Conservation (phyloP, 2,888 invertebrate genomes). For the Cyaniris semiargus region DNA sequence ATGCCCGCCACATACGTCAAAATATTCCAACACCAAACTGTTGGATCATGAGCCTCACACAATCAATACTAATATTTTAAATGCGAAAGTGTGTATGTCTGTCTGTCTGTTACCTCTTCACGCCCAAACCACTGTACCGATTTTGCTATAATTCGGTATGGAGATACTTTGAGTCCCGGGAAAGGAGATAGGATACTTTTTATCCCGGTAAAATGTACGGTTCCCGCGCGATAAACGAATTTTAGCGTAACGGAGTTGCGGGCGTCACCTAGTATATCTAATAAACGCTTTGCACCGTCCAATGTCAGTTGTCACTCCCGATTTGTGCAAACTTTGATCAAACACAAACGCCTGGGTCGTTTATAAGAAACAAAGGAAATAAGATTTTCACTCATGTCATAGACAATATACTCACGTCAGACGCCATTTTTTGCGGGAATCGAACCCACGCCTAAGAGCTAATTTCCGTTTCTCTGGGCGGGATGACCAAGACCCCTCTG, state of each 20-base stretch:
- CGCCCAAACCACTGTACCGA: too few relatives aligned
- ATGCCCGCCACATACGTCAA: background rate
- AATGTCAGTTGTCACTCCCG: background rate
- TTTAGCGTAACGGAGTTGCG: too few relatives aligned
- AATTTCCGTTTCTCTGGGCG: slow-evolving; percentile 18
- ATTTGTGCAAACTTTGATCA: background rate
- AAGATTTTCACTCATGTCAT: background rate
- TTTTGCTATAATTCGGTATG: too few relatives aligned
- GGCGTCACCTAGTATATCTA: too few relatives aligned
- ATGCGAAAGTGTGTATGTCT: background rate
- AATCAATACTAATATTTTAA: background rate
- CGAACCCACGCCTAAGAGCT: background rate
- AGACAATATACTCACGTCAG: slow-evolving; percentile 10
- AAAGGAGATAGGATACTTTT: too few relatives aligned
- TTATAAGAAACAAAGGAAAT: slow-evolving; percentile 6
- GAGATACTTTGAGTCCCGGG: too few relatives aligned
- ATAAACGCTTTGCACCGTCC: too few relatives aligned
- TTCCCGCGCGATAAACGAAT: too few relatives aligned
- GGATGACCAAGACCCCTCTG: background rate
- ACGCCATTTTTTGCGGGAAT: slow-evolving; percentile 3
- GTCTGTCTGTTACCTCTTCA: too few relatives aligned
- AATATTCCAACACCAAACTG: background rate
- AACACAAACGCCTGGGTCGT: background rate
- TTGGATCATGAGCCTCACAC: background rate
- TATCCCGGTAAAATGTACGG: too few relatives aligned